Evolutionary conservation across 1,140 invertebrate genomes (phyloP), one percentile per base, ranked within the genome.

Genomic region (Drosophila ambigua): DNA sequence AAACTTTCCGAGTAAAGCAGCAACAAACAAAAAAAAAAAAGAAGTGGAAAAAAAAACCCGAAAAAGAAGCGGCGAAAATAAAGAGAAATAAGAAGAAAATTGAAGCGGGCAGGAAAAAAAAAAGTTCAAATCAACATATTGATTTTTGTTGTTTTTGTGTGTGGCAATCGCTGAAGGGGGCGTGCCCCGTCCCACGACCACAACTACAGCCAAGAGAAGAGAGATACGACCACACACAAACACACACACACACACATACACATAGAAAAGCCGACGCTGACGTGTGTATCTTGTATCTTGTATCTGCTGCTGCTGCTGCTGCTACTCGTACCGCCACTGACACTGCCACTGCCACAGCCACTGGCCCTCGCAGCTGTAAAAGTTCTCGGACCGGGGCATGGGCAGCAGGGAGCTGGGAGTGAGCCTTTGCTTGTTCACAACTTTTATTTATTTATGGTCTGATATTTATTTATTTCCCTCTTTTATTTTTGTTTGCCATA

Each of bases 101-200:
- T 39, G 11, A 3, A 9, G 35, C 5, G 13, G 5, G 44, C 15
- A 46, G n/a, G n/a, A 24, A 55, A 51, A 66, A 79, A 52, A 51
- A 78, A 88, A 82, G 75, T 87, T 87, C 69, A 88, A 85, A 85
- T 85, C 82, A 85, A 88, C 82, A 87, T 87, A 87, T 87, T 82
- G 82, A 87, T 87, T 87, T 87, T 87, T 88, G 75, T 79, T 71
- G 66, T 72, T 77, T 76, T 71, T 73, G 35, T 11, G 35, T 39
- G 35, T 49, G 39, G 39, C 43, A 6, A 41, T 28, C 61, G 48
- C 35, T 45, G 49, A 68, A 57, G 67, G 67, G 44, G 77, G 71
- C 71, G 71, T 79, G 77, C 55, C 43, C 46, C 48, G 26, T 26
- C 46, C 76, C 68, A 66, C 62, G 57, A 78, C 76, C 75, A 66